A percentile compares a stretch with the other conserved stretches of the same genome.
Conservation (phyloP, 2,113 vertebrate species). For the Cairina moschata region DNA sequence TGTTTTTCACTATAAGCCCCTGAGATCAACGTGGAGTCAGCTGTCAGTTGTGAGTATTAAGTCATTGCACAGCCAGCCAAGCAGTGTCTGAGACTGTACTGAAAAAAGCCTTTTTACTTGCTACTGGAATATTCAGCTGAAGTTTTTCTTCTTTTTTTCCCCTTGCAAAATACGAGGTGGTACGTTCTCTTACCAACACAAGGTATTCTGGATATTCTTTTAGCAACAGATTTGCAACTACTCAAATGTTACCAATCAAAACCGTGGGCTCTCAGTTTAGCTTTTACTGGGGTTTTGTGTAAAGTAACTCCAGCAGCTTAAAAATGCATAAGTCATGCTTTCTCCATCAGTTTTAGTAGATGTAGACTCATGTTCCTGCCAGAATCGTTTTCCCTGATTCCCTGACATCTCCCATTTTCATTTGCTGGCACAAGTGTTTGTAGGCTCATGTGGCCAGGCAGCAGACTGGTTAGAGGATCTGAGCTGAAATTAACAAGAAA, state of each 20-base stretch:
- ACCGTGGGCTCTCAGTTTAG: background rate
- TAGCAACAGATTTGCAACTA: background rate
- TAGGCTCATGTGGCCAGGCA: background rate
- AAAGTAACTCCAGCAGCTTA: background rate
- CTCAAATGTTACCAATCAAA: background rate
- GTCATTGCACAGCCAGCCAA: background rate
- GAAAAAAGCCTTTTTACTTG: background rate
- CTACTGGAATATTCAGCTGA: background rate
- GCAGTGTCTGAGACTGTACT: background rate
- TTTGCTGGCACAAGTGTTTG: background rate
- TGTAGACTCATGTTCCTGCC: background rate
- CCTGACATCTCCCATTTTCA: background rate
- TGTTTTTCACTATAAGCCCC: conserved; percentile 86
- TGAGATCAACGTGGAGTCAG: conserved; percentile 93
- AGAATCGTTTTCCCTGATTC: background rate
- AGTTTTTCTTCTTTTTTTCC: background rate
- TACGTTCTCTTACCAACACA: too few relatives aligned
- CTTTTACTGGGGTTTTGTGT: background rate
- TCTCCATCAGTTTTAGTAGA: background rate
- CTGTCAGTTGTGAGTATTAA: conserved; percentile 87
- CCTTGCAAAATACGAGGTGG: background rate
- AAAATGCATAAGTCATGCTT: background rate
- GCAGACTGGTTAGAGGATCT: background rate
- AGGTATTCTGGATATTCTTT: background rate
- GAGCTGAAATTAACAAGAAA: background rate